A percentile compares a stretch with the other conserved stretches of the same genome.
phyloP scores from a whole-genome alignment of 2,888 invertebrate species.

The Drosophila pseudotalamancana region DNA sequence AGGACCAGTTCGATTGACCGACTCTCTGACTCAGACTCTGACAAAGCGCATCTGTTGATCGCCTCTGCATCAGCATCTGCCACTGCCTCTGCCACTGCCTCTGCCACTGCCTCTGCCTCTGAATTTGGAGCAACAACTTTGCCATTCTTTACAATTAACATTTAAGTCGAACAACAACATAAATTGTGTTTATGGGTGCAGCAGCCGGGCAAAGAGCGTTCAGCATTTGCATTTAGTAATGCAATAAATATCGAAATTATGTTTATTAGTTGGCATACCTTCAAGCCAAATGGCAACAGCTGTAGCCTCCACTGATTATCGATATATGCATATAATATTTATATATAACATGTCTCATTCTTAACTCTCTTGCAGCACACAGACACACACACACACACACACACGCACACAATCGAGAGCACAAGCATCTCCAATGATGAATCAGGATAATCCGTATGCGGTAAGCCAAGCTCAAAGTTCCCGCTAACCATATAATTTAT shows the following conservation, averaged over 20 bases:
- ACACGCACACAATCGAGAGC: constrained; percentile 16
- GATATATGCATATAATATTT: constrained; percentile 6
- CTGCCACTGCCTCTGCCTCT: too few species aligned
- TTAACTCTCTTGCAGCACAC: constrained; percentile 42
- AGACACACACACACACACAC: too few species aligned
- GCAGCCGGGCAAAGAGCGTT: constrained; percentile 6
- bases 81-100: too few species aligned
- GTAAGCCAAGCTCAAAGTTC: constrained; percentile 58
- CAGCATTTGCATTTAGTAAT: constrained; percentile 18
- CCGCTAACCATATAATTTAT: constrained; percentile 41
- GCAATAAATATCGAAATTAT: constrained; percentile 37
- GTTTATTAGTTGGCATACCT: constrained; percentile 20
- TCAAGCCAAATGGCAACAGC: constrained; percentile 20
- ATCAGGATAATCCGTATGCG: constrained; percentile 83
- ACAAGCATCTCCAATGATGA: constrained; percentile 74
- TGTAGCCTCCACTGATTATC: constrained; percentile 1
- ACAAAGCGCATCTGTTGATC: neutral
- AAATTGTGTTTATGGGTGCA: constrained; percentile 35
- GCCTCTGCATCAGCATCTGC: too few species aligned
- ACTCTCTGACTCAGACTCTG: neutral
- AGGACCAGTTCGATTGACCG: constrained; percentile 6
- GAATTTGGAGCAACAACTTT: neutral
- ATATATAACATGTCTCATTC: constrained; percentile 1
- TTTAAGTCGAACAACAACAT: constrained; percentile 19
- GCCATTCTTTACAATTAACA: constrained; percentile 25